Percentiles rank a stretch among this genome's conserved stretches.
Evolutionary conservation across 2,888 invertebrate genomes (phyloP).

Genomic region (Lysandra bellargus): DNA sequence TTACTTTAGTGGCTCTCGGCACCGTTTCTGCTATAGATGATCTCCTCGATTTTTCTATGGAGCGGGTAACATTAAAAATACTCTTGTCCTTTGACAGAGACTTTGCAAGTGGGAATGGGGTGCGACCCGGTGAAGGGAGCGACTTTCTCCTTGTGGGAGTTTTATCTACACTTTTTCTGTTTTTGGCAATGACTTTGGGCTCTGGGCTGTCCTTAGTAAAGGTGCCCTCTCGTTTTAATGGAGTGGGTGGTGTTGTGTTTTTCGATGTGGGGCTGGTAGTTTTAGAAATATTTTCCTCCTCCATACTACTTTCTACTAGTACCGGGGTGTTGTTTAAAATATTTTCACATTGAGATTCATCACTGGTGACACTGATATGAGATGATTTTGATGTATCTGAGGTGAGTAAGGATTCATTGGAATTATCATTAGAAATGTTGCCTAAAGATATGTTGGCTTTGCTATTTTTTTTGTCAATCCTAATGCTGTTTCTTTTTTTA

Average conservation of each 20-base stretch:
- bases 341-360: slow-evolving; percentile 59
- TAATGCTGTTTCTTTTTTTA: slow-evolving; percentile 26
- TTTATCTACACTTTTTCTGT: slow-evolving; percentile 39
- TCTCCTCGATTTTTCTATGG: slow-evolving; percentile 59
- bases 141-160: slow-evolving; percentile 56
- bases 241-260: neutral
- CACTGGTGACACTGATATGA: slow-evolving; percentile 62
- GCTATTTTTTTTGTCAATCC: neutral
- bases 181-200: slow-evolving; percentile 38
- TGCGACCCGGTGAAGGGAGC: slow-evolving; percentile 60
- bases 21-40: slow-evolving; percentile 47
- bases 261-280: neutral
- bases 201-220: slow-evolving; percentile 64
- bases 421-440: slow-evolving; percentile 35
- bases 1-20: slow-evolving; percentile 59
- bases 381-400: slow-evolving; percentile 52
- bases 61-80: slow-evolving; percentile 62
- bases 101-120: slow-evolving; percentile 58
- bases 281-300: slow-evolving; percentile 45
- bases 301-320: slow-evolving; percentile 66
- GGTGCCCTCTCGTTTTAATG: slow-evolving; percentile 59
- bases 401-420: slow-evolving; percentile 49
- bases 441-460: slow-evolving; percentile 28
- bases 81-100: slow-evolving; percentile 51
- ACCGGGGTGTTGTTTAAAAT: slow-evolving; percentile 62